Evolutionary conservation across 2,888 invertebrate genomes (phyloP), one percentile per base, ranked within the genome.

Genomic region (Microctonus aethiopoides): DNA sequence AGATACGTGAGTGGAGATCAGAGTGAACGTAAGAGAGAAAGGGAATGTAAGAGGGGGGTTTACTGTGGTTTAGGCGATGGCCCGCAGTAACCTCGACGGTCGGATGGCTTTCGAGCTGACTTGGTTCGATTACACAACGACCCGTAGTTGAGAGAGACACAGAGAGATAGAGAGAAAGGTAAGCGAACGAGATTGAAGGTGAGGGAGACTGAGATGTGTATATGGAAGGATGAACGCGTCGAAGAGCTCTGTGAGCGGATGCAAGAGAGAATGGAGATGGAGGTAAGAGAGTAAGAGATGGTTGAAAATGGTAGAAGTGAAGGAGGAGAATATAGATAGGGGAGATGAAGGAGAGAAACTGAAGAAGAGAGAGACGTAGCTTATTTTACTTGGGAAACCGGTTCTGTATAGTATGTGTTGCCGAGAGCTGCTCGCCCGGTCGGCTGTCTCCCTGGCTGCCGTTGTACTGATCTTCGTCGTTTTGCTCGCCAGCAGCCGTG

Each of bases 31-130:
- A 13, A 29, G 52, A 67, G 36, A 34, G 34, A 46, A 46, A 36
- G 16, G 41, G 34, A 52, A 61, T 52, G 52, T 36, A 57, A 64
- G 54, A 59, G 56, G 70, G 61, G 66, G 70, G 46, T 70, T 70
- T 62, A 70, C 80, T 81, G 79, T 78, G 80, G 82, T 79, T 83
- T 83, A 82, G 82, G 80, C 78, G 78, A 81, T 83, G 82, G 81
- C 81, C 83, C 81, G 80, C 80, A 82, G 83, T 83, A 83, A 83
- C 83, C 81, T 80, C 80, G 69, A 64, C 70, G 76, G 73, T 72
- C 77, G 70, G 66, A 65, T 65, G 70, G 65, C 70, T 29, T 70
- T 70, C 66, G 77, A 78, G 78, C 76, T 67, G 75, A 76, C 74
- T 79, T 74, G 79, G 77, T 78, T 82, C 80, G 82, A 78, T 78